Evolutionary conservation across 2,888 invertebrate species (phyloP), one percentile per base, ranked within the genome.

Genomic region (Catocala fraxini): DNA sequence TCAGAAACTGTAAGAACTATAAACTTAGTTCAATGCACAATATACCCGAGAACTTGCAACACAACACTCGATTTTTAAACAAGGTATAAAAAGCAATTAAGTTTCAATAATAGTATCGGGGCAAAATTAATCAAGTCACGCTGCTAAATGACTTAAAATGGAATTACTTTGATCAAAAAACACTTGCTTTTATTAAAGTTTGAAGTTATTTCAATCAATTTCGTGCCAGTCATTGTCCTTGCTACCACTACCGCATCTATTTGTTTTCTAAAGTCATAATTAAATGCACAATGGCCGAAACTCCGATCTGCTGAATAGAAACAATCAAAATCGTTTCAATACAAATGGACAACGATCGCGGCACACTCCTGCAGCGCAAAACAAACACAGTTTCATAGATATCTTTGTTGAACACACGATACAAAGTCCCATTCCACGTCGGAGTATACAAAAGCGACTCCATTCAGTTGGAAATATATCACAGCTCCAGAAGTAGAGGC

Each of bases 391-490:
- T 77, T 77, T 70, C 74, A 74, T 67, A 58, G 74, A 75, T 82
- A 79, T 80, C 77, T 80, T 70, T 80, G 80, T 76, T 68, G 65
- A 66, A 52, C 59, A 65, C 63, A 59, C 73, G 73, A 74, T 77
- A 78, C 77, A 77, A 80, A 77, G 77, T 81, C 70, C 73, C 60
- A 67, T 67, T 73, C 67, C 72, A 66, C 72, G 51, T 71, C 63
- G 56, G 63, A 75, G 70, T 75, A 64, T 72, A 73, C 71, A 75
- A 79, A 65, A 81, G 78, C 73, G 68, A 74, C 70, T 79, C 71
- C 71, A 75, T 75, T 82, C 76, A 75, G 75, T 72, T 71, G 78
- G 79, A 84, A 84, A 80, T 79, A 72, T 81, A 80, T 77, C 72
- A 71, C 70, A 53, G 66, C 66, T 58, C 56, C 62, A 64, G 65